A percentile compares a stretch with the other conserved stretches of the same genome.
Conservation (phyloP, 2,888 invertebrate species). For the Phorcus lineatus region DNA sequence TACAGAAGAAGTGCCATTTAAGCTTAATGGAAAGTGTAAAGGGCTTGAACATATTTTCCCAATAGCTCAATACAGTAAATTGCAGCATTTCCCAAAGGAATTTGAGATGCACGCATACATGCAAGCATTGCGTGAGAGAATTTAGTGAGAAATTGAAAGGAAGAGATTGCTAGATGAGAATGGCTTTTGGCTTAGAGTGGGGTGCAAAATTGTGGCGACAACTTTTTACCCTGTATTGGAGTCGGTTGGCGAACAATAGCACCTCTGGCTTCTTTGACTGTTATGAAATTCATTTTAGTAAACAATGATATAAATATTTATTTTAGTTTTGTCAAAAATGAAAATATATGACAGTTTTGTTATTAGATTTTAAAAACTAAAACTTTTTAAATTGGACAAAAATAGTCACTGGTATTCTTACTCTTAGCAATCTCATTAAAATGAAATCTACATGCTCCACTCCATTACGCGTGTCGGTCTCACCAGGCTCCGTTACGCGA, state of each 20-base stretch:
- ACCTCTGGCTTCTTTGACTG: no score
- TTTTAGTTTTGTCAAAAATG: no score
- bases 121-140: conserved; percentile 24
- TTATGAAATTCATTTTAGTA: neutral
- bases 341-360: neutral
- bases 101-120: neutral
- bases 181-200: neutral
- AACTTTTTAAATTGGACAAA: neutral
- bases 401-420: no score
- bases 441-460: no score
- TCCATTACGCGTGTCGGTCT: no score
- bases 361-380: neutral
- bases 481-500: no score
- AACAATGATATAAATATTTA: neutral
- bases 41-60: neutral
- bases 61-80: neutral
- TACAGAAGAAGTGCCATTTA: neutral
- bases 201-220: neutral
- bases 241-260: no score
- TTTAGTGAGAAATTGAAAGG: neutral
- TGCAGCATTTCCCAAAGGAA: neutral
- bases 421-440: no score
- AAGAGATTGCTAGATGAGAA: neutral
- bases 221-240: neutral
- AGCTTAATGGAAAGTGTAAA: neutral